These are phyloP conservation scores for Megamerina dolium DNA, from an alignment of 2,888 invertebrate species.

Conservation along the genomic window DNA sequence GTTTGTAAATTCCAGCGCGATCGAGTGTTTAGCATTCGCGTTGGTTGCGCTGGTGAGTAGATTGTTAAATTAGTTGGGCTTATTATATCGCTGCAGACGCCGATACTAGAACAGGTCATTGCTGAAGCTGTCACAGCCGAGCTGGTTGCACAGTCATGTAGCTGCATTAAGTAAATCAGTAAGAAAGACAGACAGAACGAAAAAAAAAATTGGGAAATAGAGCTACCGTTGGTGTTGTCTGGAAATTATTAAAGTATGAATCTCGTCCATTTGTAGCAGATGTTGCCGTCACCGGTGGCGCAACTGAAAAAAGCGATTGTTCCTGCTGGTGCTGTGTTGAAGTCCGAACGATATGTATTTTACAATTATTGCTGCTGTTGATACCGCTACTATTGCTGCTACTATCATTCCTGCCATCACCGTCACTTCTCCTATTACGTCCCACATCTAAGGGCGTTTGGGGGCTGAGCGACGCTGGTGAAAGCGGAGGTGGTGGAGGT, in stretches of 20 bases:
- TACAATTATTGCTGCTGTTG: slow-evolving; percentile 23
- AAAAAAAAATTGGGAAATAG: background rate
- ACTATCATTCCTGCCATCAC: slow-evolving; percentile 16
- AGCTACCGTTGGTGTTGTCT: slow-evolving; percentile 79
- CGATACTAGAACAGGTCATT: no score
- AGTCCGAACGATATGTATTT: no score
- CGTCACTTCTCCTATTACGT: slow-evolving; percentile 27
- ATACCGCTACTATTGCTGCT: slow-evolving; percentile 19
- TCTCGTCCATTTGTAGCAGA: slow-evolving; percentile 58
- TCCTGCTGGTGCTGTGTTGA: no score
- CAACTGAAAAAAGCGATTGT: no score
- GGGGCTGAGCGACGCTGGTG: slow-evolving; percentile 33
- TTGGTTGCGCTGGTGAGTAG: slow-evolving; percentile 69
- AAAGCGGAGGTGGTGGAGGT: no score
- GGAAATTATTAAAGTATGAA: slow-evolving; percentile 85
- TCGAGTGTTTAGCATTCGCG: no score
- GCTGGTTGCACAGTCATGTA: no score
- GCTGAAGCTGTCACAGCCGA: no score
- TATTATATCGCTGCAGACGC: slow-evolving; percentile 80
- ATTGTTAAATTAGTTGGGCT: slow-evolving; percentile 83
- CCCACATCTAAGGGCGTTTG: slow-evolving; percentile 30
- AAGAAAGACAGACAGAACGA: no score
- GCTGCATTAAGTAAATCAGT: no score
- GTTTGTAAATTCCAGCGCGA: slow-evolving; percentile 82
- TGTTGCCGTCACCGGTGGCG: no score